Evolutionary conservation across 2,797 vertebrate species (phyloP).

Genomic region (Myotis myotis): DNA sequence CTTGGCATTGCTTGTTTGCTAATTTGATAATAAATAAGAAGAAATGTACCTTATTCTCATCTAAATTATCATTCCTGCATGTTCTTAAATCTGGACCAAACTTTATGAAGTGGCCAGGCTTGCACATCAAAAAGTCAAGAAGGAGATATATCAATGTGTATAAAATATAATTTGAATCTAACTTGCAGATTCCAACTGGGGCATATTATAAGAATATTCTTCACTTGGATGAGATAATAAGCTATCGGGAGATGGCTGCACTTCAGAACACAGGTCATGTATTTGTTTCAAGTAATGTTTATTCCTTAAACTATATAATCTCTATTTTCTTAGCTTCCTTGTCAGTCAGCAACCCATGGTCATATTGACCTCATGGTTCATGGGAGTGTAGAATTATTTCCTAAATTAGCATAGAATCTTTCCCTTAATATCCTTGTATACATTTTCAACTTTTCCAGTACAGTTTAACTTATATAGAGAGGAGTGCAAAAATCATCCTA

Average conservation of each 20-base stretch:
- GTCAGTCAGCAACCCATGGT: not conserved
- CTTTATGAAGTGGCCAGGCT: not conserved
- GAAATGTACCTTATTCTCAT: not conserved
- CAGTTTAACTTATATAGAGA: not conserved
- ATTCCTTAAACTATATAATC: not conserved
- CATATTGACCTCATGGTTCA: not conserved
- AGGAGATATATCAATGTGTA: not conserved
- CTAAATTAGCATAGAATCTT: not conserved
- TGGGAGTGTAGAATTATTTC: not conserved
- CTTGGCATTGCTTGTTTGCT: not conserved
- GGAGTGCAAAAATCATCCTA: not conserved
- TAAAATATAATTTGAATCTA: constrained; percentile 20
- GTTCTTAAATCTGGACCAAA: not conserved
- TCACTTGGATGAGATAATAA: not conserved
- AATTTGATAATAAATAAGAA: constrained; percentile 20
- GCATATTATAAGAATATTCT: not conserved
- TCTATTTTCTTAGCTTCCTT: not conserved
- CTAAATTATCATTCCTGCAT: not conserved
- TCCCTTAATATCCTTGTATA: not conserved
- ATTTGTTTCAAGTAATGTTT: not conserved
- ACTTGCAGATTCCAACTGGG: not conserved
- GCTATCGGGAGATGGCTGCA: not conserved
- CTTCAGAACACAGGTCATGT: not conserved
- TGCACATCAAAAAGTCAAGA: not conserved
- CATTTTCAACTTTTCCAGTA: not conserved